These are phyloP conservation scores for Cyprinodon variegatus DNA, from an alignment of 2,113 vertebrate species.

Conservation along the genomic window DNA sequence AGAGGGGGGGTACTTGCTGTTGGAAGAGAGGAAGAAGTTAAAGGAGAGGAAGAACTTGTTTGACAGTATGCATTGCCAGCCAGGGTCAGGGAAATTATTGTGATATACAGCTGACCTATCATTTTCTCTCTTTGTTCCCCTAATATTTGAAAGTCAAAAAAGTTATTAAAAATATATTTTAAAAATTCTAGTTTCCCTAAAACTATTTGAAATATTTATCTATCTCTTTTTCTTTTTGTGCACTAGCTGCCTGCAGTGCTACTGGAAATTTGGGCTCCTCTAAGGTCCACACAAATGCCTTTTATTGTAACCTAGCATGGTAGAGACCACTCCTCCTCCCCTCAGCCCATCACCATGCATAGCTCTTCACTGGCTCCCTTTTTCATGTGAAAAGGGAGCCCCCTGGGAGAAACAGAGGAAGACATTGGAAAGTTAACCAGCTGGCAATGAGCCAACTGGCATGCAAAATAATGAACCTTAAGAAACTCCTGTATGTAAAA, in stretches of 20 bases:
- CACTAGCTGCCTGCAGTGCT: constrained; percentile 71
- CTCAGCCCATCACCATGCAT: constrained; percentile 74
- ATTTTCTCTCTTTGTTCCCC: constrained; percentile 73
- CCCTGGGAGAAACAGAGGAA: constrained; percentile 14
- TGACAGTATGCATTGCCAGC: constrained; percentile 82
- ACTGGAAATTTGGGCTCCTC: constrained; percentile 76
- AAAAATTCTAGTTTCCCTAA: neutral
- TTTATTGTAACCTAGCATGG: constrained; percentile 77
- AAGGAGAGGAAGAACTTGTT: constrained; percentile 61
- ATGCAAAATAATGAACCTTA: neutral
- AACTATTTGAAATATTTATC: constrained; percentile 26
- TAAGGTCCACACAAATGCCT: constrained; percentile 76
- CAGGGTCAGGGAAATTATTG: constrained; percentile 87
- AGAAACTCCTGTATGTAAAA: neutral
- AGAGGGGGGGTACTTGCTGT: neutral
- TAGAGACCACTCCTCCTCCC: constrained; percentile 78
- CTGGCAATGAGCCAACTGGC: constrained; percentile 23
- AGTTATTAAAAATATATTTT: constrained; percentile 67
- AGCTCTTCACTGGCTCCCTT: constrained; percentile 54
- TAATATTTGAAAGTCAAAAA: constrained; percentile 65
- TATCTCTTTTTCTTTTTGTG: constrained; percentile 32
- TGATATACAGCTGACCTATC: constrained; percentile 87
- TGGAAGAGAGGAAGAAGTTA: neutral
- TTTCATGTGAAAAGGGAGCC: constrained; percentile 53
- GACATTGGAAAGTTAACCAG: constrained; percentile 20